phyloP scores from a whole-genome alignment of 2,113 vertebrate species.

The Nasalis larvatus region DNA sequence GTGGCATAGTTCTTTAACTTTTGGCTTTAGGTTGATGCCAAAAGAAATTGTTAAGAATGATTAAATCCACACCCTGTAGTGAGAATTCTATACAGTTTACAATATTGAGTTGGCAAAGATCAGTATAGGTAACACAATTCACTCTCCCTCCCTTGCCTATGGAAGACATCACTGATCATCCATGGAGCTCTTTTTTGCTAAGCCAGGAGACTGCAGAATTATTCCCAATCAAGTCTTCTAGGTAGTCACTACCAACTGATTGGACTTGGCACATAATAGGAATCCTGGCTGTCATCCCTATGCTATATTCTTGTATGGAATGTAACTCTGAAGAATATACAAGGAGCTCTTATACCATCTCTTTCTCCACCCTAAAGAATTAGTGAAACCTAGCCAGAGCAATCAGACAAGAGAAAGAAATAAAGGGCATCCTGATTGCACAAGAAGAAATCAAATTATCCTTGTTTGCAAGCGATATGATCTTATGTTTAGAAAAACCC shows the following conservation, averaged over 20 bases:
- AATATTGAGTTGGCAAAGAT: neutral
- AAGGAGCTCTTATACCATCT: neutral
- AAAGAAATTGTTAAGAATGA: constrained; percentile 24
- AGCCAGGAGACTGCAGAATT: neutral
- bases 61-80: neutral
- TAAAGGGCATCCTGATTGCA: too few species aligned
- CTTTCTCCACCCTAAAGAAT: neutral
- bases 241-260: neutral
- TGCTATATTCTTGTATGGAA: neutral
- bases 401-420: too few species aligned
- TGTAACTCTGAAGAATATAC: neutral
- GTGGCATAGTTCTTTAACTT: constrained; percentile 17
- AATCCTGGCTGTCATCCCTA: neutral
- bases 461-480: too few species aligned
- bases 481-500: too few species aligned
- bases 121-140: neutral
- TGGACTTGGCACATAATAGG: too few species aligned
- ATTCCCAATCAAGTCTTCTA: neutral
- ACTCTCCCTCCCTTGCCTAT: neutral
- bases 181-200: neutral
- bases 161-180: neutral
- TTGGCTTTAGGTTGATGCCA: neutral
- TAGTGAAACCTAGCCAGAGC: neutral
- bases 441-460: too few species aligned
- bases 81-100: neutral